Base-by-base conservation (phyloP, 1,140 invertebrate species). In the Leptopilina boulardi region DNA sequence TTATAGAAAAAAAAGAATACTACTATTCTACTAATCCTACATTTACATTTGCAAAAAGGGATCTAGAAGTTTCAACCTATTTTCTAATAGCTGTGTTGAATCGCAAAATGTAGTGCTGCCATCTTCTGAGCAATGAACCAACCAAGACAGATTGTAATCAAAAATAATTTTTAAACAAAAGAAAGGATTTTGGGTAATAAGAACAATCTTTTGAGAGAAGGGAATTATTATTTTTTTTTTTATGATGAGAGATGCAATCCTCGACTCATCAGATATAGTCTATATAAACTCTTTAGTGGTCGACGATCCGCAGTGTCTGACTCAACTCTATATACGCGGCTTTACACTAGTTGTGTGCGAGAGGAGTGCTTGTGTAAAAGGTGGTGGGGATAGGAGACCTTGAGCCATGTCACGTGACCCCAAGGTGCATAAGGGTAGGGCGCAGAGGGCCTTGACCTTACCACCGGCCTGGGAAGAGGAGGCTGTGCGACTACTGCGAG, bases 391-490 rank as follows among this genome's bases (percentile, higher is more conserved):
- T 90, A 90, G 86, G 87, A 89, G 89, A 90, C 90, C 89, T 91
- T 91, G 89, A 91, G 88, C 82, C 82, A 84, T 86, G 88, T 89
- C 89, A 91, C 89, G 90, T 90, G 89, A 91, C 87, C 87, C 86
- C 80, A 88, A 87, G 88, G 88, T 90, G 89, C 88, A 89, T 86
- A 82, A 79, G 87, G 89, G 89, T 86, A 90, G 89, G 88, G 88
- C 87, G 87, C 85, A 79, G 89, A 91, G 90, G 90, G 90, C 90
- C 90, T 91, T 91, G 90, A 91, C 89, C 90, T 91, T 89, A 80
- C 81, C 79, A 78, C 77, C 77, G 79, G 77, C 76, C 79, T 79
- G 79, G 76, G 79, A 83, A 83, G 77, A 83, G 82, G 77, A 77
- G 74, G 75, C 73, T 71, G 79, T 80, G 82, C 75, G 77, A 79